Base-by-base conservation (phyloP, 2,888 invertebrate species). In the Sarcophaga caerulescens region DNA sequence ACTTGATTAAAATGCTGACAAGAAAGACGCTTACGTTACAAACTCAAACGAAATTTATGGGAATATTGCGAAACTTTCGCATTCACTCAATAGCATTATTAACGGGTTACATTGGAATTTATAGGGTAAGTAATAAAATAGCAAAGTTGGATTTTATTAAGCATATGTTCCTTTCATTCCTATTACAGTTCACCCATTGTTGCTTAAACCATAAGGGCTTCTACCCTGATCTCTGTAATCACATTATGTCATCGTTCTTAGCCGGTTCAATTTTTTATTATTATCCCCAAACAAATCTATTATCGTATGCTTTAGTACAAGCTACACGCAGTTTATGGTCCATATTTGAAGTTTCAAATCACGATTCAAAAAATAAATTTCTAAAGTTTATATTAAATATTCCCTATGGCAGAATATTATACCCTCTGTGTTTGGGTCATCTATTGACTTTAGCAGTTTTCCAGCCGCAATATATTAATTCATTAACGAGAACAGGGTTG, bases 81-180 rank as follows among this genome's bases (percentile, higher is more conserved):
- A 35, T 90, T 45, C 85, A 88, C 11, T 89, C 90, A n/a, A 87
- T 85, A 59, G 86, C 86, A 4, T 90, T 90, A 71, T 82, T 92
- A 4, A 87, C 89, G 60, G 87, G 89, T 47, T 92, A 92, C 73
- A 88, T 90, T 21, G 90, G 90, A 52, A 88, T 92, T 47, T 92
- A 92, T 84, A 89, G 91, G 85, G 92, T 92, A 89, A 88, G 88
- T 84, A 23, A 17, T 3, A 52, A 14, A 17, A 14, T 52, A 14
- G 17, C 17, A 52, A 52, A 17, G 12, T 1, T 52, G 0, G 17
- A 52, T 45, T 52, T 0, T 35, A 35, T 35, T 8, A 35, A 35
- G 10, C 0, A 35, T 10, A 8, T 17, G 0, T 57, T 12, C 11
- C 11, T 14, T 74, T 45, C 35, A 19, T 80, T 77, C 44, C 35